Evolutionary conservation across 2,888 invertebrate species (phyloP).

Genomic region (Mechanitis mazaeus): DNA sequence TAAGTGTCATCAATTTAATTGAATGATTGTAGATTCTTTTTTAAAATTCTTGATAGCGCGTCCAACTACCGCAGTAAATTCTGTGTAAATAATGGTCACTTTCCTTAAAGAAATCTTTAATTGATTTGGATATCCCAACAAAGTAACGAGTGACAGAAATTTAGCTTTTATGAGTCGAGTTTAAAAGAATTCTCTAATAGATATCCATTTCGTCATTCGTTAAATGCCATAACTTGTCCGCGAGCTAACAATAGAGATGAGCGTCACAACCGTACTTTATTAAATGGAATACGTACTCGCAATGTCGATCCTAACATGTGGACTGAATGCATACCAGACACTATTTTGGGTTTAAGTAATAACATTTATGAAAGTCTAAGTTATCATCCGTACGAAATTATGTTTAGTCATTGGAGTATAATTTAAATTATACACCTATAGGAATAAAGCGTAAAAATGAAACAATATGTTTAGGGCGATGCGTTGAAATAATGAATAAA

Average conservation of each 20-base stretch:
- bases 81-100: conserved; percentile 24
- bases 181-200: conserved; percentile 30
- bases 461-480: background rate
- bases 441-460: background rate
- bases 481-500: background rate
- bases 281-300: conserved; percentile 29
- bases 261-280: conserved; percentile 30
- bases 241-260: conserved; percentile 34
- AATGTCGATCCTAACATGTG: conserved; percentile 32
- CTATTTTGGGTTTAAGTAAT: conserved; percentile 35
- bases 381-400: conserved; percentile 20
- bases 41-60: conserved; percentile 26
- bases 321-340: conserved; percentile 28
- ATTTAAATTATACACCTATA: background rate
- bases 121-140: too few relatives aligned
- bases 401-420: conserved; percentile 13
- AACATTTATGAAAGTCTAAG: conserved; percentile 26
- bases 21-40: conserved; percentile 28
- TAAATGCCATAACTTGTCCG: conserved; percentile 31
- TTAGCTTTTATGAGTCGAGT: conserved; percentile 1
- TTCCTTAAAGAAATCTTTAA: too few relatives aligned
- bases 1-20: conserved; percentile 31
- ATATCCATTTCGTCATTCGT: conserved; percentile 30
- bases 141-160: too few relatives aligned
- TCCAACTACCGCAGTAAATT: conserved; percentile 29